A percentile compares a stretch with the other conserved stretches of the same genome.
phyloP scores from a whole-genome alignment of 2,888 invertebrate species.

The Vesta saturnalis region DNA sequence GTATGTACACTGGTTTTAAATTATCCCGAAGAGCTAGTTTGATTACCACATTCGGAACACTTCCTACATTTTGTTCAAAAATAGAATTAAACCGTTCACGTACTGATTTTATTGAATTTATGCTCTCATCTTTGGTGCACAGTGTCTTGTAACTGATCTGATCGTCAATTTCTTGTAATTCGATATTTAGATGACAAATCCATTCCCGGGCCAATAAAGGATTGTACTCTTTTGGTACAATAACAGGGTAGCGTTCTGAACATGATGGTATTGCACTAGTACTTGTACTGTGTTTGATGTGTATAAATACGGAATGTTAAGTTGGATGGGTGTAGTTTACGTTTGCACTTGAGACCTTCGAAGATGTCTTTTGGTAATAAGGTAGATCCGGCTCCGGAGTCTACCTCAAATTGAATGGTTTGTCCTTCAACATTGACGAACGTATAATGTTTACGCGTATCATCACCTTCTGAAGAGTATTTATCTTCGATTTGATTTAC shows the following conservation, averaged over 20 bases:
- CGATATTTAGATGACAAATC: constrained; percentile 26
- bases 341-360: background rate
- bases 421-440: background rate
- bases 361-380: background rate
- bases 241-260: background rate
- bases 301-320: background rate
- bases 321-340: background rate
- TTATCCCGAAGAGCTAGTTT: background rate
- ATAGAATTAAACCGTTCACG: background rate
- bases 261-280: background rate
- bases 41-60: background rate
- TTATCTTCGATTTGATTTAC: too few species aligned
- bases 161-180: background rate
- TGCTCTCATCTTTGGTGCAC: background rate
- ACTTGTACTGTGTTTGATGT: background rate
- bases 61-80: background rate
- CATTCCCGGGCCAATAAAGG: constrained; percentile 1
- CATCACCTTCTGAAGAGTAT: background rate
- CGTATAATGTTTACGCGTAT: background rate
- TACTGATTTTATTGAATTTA: too few species aligned
- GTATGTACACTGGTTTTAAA: background rate
- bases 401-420: background rate
- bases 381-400: background rate
- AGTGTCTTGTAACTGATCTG: background rate
- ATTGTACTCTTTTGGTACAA: background rate